Conservation (phyloP, 2,797 vertebrate genomes). For the Mastacembelus armatus region DNA sequence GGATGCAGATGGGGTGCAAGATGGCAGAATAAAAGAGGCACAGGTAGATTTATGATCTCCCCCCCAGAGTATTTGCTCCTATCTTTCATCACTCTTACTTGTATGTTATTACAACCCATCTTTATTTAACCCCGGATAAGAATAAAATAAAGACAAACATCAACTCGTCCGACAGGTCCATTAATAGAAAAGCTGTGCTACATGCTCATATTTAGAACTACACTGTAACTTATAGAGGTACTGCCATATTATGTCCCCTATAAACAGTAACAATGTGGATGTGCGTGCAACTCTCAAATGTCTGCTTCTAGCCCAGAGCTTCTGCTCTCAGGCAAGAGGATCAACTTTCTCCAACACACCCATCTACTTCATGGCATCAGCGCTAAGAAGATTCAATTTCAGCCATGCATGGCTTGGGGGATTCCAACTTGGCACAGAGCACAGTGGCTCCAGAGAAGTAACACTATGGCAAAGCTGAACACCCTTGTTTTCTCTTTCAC, state of each 20-base stretch:
- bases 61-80: constrained; percentile 56
- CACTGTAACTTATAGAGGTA: not conserved
- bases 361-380: constrained; percentile 75
- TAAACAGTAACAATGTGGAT: constrained; percentile 12
- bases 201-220: not conserved
- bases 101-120: constrained; percentile 66
- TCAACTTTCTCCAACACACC: constrained; percentile 75
- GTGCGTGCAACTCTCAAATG: constrained; percentile 35
- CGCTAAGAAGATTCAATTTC: constrained; percentile 70
- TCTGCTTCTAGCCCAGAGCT: constrained; percentile 32
- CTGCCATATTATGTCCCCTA: not conserved
- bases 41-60: constrained; percentile 70
- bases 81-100: constrained; percentile 69
- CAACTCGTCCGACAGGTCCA: constrained; percentile 43
- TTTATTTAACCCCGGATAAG: constrained; percentile 53
- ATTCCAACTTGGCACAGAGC: constrained; percentile 70
- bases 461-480: constrained; percentile 29
- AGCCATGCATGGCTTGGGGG: constrained; percentile 69
- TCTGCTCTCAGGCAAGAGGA: constrained; percentile 64
- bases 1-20: constrained; percentile 34
- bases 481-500: constrained; percentile 35
- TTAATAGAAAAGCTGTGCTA: not conserved
- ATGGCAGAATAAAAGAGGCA: constrained; percentile 30
- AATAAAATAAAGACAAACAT: constrained; percentile 53
- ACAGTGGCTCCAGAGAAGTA: constrained; percentile 32